Evolutionary conservation across 2,113 vertebrate species (phyloP).

Genomic region (Tragelaphus strepsiceros): DNA sequence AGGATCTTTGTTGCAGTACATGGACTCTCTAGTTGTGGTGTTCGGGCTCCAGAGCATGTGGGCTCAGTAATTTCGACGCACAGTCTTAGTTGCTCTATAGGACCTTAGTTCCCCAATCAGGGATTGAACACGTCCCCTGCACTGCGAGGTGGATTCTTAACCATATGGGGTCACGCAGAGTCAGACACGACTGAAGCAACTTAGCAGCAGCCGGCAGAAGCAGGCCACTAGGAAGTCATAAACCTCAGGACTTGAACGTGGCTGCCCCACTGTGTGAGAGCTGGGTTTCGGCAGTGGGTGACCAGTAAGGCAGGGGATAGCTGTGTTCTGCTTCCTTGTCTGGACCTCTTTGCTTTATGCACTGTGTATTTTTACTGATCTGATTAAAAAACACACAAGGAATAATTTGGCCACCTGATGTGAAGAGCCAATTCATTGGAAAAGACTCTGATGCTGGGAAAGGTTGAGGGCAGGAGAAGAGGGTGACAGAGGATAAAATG

Average conservation of each 20-base stretch:
- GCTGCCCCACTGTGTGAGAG: fast-evolving
- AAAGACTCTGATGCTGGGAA: not conserved
- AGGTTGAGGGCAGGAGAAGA: not conserved
- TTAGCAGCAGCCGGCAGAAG: too few relatives aligned
- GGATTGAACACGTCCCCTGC: not conserved
- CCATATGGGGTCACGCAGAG: not conserved
- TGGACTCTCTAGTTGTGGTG: not conserved
- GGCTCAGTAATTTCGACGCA: fast-evolving
- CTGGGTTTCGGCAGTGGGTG: fast-evolving
- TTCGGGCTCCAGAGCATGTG: not conserved
- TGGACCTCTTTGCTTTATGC: not conserved
- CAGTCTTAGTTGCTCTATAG: not conserved
- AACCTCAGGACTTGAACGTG: fast-evolving
- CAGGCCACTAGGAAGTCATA: not conserved
- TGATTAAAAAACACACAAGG: not conserved
- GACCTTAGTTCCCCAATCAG: not conserved
- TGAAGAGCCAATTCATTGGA: not conserved
- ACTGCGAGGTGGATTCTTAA: not conserved
- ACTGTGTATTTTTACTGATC: not conserved
- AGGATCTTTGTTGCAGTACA: not conserved
- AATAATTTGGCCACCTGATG: not conserved
- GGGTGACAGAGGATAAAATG: not conserved
- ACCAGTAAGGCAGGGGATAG: fast-evolving
- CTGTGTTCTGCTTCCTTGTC: fast-evolving
- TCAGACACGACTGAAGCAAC: too few relatives aligned